phyloP scores from a whole-genome alignment of 2,797 vertebrate genomes.

The Novumbra hubbsi region DNA sequence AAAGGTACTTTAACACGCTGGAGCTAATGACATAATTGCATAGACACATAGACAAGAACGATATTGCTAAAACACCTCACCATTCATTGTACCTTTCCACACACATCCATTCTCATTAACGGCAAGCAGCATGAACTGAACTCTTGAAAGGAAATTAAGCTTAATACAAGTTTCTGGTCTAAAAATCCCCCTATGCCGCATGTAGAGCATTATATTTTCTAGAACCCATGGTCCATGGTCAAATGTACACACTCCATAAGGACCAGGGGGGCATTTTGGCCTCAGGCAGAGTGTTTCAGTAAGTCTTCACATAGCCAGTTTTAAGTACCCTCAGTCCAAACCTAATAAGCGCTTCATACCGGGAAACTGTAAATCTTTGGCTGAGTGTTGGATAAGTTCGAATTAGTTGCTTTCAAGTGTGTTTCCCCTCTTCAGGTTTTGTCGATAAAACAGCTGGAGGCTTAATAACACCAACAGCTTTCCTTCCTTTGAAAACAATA shows the following conservation, averaged over 20 bases:
- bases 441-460: conserved; percentile 49
- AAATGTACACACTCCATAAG: neutral
- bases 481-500: conserved; percentile 51
- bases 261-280: neutral
- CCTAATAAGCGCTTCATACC: conserved; percentile 52
- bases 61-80: conserved; percentile 32
- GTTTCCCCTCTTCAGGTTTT: conserved; percentile 26
- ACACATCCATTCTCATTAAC: conserved; percentile 29
- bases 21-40: no score
- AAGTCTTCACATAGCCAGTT: conserved; percentile 50
- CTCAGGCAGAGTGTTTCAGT: conserved; percentile 21
- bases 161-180: conserved; percentile 39
- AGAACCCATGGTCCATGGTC: neutral
- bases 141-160: conserved; percentile 51
- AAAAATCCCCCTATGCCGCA: neutral
- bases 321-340: conserved; percentile 39
- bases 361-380: conserved; percentile 60
- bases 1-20: no score
- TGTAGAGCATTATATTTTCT: neutral
- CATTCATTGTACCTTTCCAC: conserved; percentile 54
- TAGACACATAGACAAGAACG: no score
- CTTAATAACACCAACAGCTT: conserved; percentile 48
- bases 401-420: conserved; percentile 38
- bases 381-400: conserved; percentile 53
- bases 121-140: conserved; percentile 55